Base-by-base conservation (phyloP, 2,888 invertebrate species). In the Heliconius ismenius region DNA sequence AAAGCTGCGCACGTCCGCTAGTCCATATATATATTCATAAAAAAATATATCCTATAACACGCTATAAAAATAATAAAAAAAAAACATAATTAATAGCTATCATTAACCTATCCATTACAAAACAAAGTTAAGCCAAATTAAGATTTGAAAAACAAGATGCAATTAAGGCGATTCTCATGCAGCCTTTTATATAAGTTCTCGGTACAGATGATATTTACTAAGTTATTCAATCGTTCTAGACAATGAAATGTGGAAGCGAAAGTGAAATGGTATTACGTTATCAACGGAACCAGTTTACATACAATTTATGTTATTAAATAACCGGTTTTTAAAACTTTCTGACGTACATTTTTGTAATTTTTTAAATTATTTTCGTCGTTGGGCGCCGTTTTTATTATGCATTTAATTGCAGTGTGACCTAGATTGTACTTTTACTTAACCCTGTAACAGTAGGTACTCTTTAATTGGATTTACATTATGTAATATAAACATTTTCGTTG, bases 181-280 rank as follows among this genome's bases (percentile, higher is more conserved):
- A 83, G 85, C 77, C 80, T 82, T 90, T 92, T 92, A 92, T 90
- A 89, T 92, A 92, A 93, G 87, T 84, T 84, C 78, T 76, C 79
- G 74, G 84, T 89, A 89, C 86, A 85, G 88, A 90, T 90, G 90
- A 91, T 91, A 91, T 92, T 91, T 86, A 83, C 88, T 82, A 86
- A 88, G 91, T 93, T 93, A 93, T 92, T 89, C 92, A 93, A 93
- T 90, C 87, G 84, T 87, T 89, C 87, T 91, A 92, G 90, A 93
- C 93, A 93, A 93, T 93, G 91, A 87, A 21, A 86, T 88, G 89
- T 90, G 90, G 90, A 91, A 93, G 91, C 86, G 92, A 93, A 93
- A 93, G 92, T 91, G 89, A 90, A 92, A 91, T 91, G 91, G 86
- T 86, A 86, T 92, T 92, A 90, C 91, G 92, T 85, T 86, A 83